These are phyloP conservation scores for Rhopilema esculentum DNA, from an alignment of 30 jellyfish, hydroid and myxozoan species.

Conservation along the genomic window DNA sequence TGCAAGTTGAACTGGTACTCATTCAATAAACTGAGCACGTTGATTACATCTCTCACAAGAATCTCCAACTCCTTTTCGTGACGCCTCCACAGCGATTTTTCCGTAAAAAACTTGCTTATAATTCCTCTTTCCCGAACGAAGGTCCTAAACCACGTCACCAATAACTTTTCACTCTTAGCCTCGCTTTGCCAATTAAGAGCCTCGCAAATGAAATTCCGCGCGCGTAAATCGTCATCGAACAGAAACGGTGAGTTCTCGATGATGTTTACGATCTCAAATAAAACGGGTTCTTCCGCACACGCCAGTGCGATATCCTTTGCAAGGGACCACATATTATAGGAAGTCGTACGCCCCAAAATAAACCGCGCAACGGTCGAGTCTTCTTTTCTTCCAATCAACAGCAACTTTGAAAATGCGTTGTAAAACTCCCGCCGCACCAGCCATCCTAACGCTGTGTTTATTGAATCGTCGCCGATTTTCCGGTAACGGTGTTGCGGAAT, in stretches of 20 bases:
- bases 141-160: constrained; percentile 50
- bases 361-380: constrained; percentile 31
- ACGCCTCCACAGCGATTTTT: constrained; percentile 30
- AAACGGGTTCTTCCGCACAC: constrained; percentile 61
- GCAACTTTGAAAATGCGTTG: constrained; percentile 34
- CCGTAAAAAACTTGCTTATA: constrained; percentile 24
- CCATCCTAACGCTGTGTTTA: constrained; percentile 52
- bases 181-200: constrained; percentile 66
- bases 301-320: constrained; percentile 33
- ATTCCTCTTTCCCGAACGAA: constrained; percentile 3
- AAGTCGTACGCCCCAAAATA: constrained; percentile 6
- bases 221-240: constrained; percentile 68
- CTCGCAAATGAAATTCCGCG: constrained; percentile 63
- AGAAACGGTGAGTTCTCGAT: constrained; percentile 59
- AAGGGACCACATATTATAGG: constrained; percentile 40
- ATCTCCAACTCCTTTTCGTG: constrained; percentile 15
- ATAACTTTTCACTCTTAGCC: constrained; percentile 44
- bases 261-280: constrained; percentile 4
- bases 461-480: constrained; percentile 51
- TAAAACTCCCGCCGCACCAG: constrained; percentile 51
- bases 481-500: constrained; percentile 24
- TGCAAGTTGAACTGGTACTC: constrained; percentile 44
- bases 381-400: constrained; percentile 44
- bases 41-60: constrained; percentile 1
- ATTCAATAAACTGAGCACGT: constrained; percentile 19